A percentile compares a stretch with the other conserved stretches of the same genome.
Conservation (phyloP, 2,888 invertebrate genomes). For the Thelaira solivaga region DNA sequence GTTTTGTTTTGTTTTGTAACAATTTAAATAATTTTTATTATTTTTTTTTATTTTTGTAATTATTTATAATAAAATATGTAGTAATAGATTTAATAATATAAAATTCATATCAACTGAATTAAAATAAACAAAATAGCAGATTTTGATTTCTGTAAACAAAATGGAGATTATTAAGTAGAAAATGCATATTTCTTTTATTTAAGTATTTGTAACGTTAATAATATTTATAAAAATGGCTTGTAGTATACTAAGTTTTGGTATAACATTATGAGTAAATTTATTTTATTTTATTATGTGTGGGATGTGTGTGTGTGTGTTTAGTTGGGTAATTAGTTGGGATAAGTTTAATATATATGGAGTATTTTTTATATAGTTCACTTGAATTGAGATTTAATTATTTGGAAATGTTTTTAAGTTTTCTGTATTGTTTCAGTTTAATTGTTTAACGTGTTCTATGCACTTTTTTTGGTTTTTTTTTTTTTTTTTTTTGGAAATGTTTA, state of each 20-base stretch:
- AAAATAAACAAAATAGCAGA: constrained; percentile 1
- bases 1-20: too few relatives aligned
- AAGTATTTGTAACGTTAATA: constrained; percentile 3
- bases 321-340: constrained; percentile 53
- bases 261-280: constrained; percentile 13
- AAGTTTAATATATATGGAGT: constrained; percentile 40
- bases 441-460: constrained; percentile 17
- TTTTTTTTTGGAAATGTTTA: neutral
- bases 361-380: constrained; percentile 5
- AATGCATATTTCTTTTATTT: constrained; percentile 13
- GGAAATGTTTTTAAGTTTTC: constrained; percentile 17
- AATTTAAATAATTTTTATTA: constrained; percentile 27
- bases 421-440: constrained; percentile 10
- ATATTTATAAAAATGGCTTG: neutral
- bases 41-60: neutral
- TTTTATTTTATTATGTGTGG: constrained; percentile 16
- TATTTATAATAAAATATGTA: constrained; percentile 29
- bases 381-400: constrained; percentile 5
- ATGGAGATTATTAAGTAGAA: constrained; percentile 21
- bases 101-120: neutral
- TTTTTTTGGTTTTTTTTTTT: constrained; percentile 8
- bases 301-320: too few relatives aligned
- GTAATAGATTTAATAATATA: constrained; percentile 28
- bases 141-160: constrained; percentile 18
- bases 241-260: constrained; percentile 39